Conservation (phyloP, 2,797 vertebrate genomes). For the Dromococcyx pavoninus region DNA sequence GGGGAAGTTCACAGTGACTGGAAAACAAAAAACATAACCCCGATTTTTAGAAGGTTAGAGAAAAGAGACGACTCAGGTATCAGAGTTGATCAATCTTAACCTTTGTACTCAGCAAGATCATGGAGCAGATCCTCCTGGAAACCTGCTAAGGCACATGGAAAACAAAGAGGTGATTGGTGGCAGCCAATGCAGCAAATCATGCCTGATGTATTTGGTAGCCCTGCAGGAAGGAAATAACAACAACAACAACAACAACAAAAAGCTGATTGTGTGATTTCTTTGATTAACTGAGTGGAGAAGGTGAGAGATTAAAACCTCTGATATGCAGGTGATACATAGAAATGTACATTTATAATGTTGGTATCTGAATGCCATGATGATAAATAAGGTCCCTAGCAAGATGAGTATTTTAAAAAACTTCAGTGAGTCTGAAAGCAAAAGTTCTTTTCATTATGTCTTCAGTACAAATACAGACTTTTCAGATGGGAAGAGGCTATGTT, state of each 20-base stretch:
- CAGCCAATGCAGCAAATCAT: not conserved
- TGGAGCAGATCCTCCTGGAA: not conserved
- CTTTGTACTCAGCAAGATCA: not conserved
- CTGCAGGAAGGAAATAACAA: not conserved
- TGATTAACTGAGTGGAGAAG: not conserved
- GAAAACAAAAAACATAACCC: not conserved
- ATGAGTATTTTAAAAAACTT: constrained; percentile 8
- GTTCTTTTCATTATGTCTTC: constrained; percentile 37
- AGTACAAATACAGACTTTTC: constrained; percentile 10
- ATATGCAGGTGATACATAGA: not conserved
- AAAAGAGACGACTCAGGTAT: rapidly evolving
- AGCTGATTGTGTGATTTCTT: not conserved
- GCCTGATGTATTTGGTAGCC: not conserved
- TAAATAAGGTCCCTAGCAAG: not conserved
- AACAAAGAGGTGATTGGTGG: not conserved
- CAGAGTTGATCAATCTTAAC: too few species aligned
- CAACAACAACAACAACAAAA: not conserved
- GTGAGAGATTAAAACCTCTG: not conserved
- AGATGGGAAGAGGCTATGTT: constrained; percentile 36
- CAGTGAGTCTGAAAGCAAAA: not conserved
- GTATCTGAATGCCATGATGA: not conserved
- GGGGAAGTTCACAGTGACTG: not conserved
- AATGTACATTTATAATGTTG: not conserved
- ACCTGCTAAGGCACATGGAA: not conserved
- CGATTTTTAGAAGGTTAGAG: not conserved